Evolutionary conservation across 2,797 vertebrate species (phyloP), one percentile per base, ranked within the genome.

Genomic region (Sylvilagus floridanus): DNA sequence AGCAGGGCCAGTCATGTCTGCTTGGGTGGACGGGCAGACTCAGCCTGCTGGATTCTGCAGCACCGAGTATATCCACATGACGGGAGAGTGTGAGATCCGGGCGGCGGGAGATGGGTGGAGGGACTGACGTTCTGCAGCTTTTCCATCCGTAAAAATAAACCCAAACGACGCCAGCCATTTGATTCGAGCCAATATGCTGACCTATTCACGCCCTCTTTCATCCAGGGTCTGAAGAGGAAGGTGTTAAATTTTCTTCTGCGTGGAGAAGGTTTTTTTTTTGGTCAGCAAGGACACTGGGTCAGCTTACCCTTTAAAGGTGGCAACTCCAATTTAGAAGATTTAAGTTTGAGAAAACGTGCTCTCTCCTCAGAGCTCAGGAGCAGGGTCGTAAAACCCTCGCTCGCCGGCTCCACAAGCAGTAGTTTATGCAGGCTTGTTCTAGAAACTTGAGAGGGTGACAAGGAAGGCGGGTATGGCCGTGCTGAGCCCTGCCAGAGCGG

Each of bases 311-410:
- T 90, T 95, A 95, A 95, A 93, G 91, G 93, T 93, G 92, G 95
- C 95, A 93, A 83, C 52, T 96, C 95, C 93, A 96, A 96, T 97
- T 97, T 91, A 90, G 78, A 89, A 96, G 94, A 96, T 96, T 96
- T 96, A 97, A 88, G 96, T 92, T 89, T 60, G 71, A 73, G 81
- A 79, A 96, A 91, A 85, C 76, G 81, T 84, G 77, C 32, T 91
- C 6, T 88, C 62, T 93, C 78, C 76, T 76, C 68, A 82, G 78
- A 95, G 75, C 82, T 47, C 19, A 19, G 72, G 47, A 91, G 35
- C 60, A 62, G 42, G 69, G 89, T 75, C 84, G 69, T 95, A 93
- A 97, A 83, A 85, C 86, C 7, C 52, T 92, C 1, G 0, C 68
- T 88, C 1, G 0, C 52, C 19, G 17, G 47, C 88, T 77, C 69